These are phyloP conservation scores for Tinea semifulvella DNA, from an alignment of 2,888 invertebrate genomes.

Conservation along the genomic window DNA sequence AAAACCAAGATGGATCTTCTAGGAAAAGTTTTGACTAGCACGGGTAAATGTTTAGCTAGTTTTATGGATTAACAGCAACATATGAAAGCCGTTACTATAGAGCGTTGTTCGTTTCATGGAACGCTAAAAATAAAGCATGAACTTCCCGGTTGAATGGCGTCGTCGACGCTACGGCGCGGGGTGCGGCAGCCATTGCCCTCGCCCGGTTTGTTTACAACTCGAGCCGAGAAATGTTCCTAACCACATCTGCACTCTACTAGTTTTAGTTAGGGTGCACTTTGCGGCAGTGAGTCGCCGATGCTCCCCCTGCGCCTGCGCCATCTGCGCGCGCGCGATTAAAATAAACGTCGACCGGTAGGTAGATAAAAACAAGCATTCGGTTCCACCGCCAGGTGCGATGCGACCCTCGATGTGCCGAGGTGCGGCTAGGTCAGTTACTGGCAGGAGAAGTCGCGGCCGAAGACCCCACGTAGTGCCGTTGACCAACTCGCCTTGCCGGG, in stretches of 20 bases:
- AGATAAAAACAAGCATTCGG: conserved; percentile 35
- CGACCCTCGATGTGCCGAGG: conserved; percentile 34
- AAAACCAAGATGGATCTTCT: no score
- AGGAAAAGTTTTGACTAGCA: no score
- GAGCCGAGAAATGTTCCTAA: conserved; percentile 29
- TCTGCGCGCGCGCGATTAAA: conserved; percentile 58
- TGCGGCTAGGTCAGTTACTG: conserved; percentile 55
- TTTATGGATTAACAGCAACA: background rate
- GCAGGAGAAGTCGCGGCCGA: conserved; percentile 31
- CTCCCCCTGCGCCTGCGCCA: conserved; percentile 54
- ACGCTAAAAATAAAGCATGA: conserved; percentile 62
- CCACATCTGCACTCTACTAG: conserved; percentile 41
- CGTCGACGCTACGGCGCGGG: conserved; percentile 26
- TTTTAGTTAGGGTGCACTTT: conserved; percentile 40
- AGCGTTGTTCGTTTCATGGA: conserved; percentile 41
- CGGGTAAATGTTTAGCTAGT: no score
- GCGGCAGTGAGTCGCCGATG: conserved; percentile 23
- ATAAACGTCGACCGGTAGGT: conserved; percentile 56
- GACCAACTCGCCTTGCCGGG: conserved; percentile 38
- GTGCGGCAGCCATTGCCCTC: conserved; percentile 61
- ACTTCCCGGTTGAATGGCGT: conserved; percentile 67
- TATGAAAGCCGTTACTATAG: conserved; percentile 16
- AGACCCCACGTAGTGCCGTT: conserved; percentile 39
- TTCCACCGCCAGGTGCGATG: conserved; percentile 46
- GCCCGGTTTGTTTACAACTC: conserved; percentile 62